Evolutionary conservation across 2,888 invertebrate genomes (phyloP).

Genomic region (Hyposoter dolosus): DNA sequence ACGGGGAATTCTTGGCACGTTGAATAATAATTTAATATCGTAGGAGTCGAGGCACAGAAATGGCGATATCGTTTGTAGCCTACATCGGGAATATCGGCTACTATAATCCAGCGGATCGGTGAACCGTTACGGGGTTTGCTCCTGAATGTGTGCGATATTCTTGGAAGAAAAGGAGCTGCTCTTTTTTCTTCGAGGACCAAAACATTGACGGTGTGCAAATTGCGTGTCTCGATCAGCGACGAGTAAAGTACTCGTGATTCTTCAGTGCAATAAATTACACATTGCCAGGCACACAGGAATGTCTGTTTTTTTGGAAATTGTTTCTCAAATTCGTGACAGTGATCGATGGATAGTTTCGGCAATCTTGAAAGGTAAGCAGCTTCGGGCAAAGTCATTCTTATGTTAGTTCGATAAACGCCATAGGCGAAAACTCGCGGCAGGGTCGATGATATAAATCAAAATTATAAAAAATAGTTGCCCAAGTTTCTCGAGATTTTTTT

Average conservation of each 20-base stretch:
- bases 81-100: slow-evolving; percentile 50
- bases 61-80: slow-evolving; percentile 52
- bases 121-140: slow-evolving; percentile 71
- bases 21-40: slow-evolving; percentile 19
- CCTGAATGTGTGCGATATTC: slow-evolving; percentile 56
- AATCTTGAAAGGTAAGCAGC: background rate
- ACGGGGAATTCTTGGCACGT: slow-evolving; percentile 7
- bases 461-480: too few relatives aligned
- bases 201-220: slow-evolving; percentile 19
- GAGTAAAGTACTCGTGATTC: slow-evolving; percentile 40
- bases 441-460: too few relatives aligned
- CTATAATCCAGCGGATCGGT: slow-evolving; percentile 68
- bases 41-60: slow-evolving; percentile 23
- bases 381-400: background rate
- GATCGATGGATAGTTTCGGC: background rate
- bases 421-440: too few relatives aligned
- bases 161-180: background rate
- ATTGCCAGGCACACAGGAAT: slow-evolving; percentile 25
- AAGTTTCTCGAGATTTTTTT: too few relatives aligned
- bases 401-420: too few relatives aligned
- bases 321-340: background rate
- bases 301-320: background rate
- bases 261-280: slow-evolving; percentile 68
- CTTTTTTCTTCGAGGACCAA: slow-evolving; percentile 26
- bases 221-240: slow-evolving; percentile 13